These are phyloP conservation scores for Gila robusta DNA, from an alignment of 2,797 vertebrate species.

Conservation along the genomic window DNA sequence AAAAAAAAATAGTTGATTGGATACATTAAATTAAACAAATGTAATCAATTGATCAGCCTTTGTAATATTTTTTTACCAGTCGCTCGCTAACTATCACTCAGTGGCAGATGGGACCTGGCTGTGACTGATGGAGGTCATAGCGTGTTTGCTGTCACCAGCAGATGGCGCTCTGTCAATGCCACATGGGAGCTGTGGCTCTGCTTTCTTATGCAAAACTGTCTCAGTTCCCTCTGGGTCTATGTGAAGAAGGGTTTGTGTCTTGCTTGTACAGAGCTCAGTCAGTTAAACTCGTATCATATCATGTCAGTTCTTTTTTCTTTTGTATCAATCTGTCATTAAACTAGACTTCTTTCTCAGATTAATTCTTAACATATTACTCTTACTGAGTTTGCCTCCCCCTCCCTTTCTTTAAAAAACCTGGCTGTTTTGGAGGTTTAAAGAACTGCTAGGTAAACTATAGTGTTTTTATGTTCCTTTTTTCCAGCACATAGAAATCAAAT, in stretches of 20 bases:
- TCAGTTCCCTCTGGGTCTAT: background rate
- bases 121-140: conserved; percentile 28
- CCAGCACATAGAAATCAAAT: background rate
- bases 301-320: background rate
- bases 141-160: conserved; percentile 45
- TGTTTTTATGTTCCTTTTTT: background rate
- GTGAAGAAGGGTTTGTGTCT: conserved; percentile 1
- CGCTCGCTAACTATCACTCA: background rate
- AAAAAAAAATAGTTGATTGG: background rate
- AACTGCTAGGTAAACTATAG: background rate
- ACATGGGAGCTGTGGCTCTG: conserved; percentile 32
- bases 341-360: background rate
- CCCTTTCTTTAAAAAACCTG: background rate
- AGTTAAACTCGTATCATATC: background rate
- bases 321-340: background rate
- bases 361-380: background rate
- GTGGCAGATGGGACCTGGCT: background rate
- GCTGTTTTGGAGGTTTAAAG: background rate
- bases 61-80: background rate
- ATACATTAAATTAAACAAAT: background rate
- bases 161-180: conserved; percentile 54
- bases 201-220: background rate
- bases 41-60: background rate
- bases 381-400: too few relatives aligned
- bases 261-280: background rate